These are phyloP conservation scores for Boulengerochromis microlepis DNA, from an alignment of 2,113 vertebrate species.

Conservation along the genomic window DNA sequence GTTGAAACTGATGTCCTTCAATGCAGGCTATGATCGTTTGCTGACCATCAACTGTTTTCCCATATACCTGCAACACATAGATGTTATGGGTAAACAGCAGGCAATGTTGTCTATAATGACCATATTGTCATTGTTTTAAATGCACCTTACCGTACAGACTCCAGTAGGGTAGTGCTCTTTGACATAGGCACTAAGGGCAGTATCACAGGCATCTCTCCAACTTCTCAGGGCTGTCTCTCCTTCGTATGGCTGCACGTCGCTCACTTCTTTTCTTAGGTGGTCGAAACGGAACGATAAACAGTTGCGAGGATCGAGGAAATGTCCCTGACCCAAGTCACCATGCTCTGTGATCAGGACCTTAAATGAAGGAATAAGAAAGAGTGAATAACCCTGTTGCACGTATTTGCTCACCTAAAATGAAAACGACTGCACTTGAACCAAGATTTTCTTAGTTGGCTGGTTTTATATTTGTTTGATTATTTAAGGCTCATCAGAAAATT, in stretches of 20 bases:
- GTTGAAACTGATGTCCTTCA: conserved; percentile 98
- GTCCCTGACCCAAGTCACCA: conserved; percentile 91
- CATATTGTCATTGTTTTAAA: background rate
- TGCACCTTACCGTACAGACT: conserved; percentile 84
- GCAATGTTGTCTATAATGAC: background rate
- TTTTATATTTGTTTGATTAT: background rate
- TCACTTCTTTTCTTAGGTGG: conserved; percentile 95
- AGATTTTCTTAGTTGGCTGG: background rate
- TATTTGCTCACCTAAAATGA: background rate
- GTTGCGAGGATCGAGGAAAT: conserved; percentile 92
- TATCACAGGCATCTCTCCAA: conserved; percentile 91
- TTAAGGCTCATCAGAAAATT: background rate
- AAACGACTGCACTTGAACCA: background rate
- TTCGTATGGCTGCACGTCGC: conserved; percentile 85
- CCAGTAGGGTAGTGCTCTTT: conserved; percentile 96
- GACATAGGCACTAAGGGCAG: conserved; percentile 85
- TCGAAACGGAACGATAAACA: conserved; percentile 92
- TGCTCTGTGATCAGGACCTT: conserved; percentile 98
- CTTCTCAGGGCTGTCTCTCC: conserved; percentile 82
- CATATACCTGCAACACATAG: conserved; percentile 82
- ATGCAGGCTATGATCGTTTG: conserved; percentile 97
- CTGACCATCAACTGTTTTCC: conserved; percentile 94
- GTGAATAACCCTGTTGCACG: background rate
- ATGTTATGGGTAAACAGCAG: background rate
- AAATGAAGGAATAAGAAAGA: background rate